Evolutionary conservation across 2,888 invertebrate genomes (phyloP).

Genomic region (Hetaerina titia): DNA sequence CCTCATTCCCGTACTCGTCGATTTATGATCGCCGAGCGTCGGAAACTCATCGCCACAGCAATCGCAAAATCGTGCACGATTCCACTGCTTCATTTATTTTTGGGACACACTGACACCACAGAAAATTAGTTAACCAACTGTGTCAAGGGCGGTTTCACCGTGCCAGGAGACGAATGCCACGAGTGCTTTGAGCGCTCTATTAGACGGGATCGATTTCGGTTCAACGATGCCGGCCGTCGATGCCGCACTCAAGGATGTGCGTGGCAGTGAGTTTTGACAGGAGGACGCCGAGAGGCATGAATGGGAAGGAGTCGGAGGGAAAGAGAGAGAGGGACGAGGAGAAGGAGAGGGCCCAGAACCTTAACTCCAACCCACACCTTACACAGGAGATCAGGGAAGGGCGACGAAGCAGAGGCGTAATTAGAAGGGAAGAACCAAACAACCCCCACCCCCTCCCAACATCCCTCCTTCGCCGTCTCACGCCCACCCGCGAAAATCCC

Average conservation of each 20-base stretch:
- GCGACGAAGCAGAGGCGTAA: not conserved
- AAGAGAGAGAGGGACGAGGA: not conserved
- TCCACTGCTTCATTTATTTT: not conserved
- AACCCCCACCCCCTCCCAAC: not conserved
- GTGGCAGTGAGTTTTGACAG: not conserved
- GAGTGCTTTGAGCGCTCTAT: not conserved
- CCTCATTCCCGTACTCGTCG: too few relatives aligned
- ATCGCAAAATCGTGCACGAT: not conserved
- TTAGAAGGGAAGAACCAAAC: not conserved
- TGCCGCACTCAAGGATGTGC: not conserved
- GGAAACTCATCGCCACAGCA: not conserved
- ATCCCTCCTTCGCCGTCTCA: not conserved
- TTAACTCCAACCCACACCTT: not conserved
- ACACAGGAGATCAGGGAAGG: not conserved
- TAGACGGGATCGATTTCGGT: too few relatives aligned
- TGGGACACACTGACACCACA: not conserved
- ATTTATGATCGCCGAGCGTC: not conserved
- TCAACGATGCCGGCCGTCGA: not conserved
- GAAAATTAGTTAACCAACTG: not conserved
- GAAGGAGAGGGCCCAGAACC: not conserved
- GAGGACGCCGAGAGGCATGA: not conserved
- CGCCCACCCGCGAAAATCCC: not conserved
- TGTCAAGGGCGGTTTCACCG: not conserved
- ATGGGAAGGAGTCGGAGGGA: not conserved
- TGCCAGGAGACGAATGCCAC: not conserved